Evolutionary conservation across 2,888 invertebrate genomes (phyloP).

Genomic region (Nemotelus nigrinus): DNA sequence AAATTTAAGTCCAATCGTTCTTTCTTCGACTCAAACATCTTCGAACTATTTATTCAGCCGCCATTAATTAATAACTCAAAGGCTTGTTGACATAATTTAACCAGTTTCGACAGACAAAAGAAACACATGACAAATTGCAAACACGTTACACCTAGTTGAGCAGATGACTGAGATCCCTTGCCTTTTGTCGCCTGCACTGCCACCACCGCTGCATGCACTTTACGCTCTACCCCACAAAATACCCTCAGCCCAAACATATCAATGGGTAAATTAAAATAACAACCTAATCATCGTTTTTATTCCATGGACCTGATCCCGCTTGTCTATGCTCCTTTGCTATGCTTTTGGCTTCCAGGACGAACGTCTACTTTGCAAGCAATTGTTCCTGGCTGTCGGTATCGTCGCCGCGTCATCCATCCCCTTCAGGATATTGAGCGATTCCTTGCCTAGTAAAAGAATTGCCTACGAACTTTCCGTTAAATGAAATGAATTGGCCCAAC

Average conservation of each 20-base stretch:
- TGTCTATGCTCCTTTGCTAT: slow-evolving; percentile 48
- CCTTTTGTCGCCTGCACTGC: slow-evolving; percentile 17
- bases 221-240: slow-evolving; percentile 51
- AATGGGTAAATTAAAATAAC: slow-evolving; percentile 67
- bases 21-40: not conserved
- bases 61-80: slow-evolving; percentile 61
- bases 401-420: slow-evolving; percentile 21
- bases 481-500: slow-evolving; percentile 57
- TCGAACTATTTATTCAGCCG: slow-evolving; percentile 49
- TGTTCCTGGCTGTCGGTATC: slow-evolving; percentile 16
- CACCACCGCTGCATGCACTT: slow-evolving; percentile 15
- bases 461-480: slow-evolving; percentile 53
- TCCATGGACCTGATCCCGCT: slow-evolving; percentile 48
- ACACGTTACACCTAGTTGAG: slow-evolving; percentile 66
- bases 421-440: slow-evolving; percentile 40
- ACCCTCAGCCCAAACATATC: slow-evolving; percentile 57
- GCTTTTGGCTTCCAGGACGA: slow-evolving; percentile 12
- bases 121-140: slow-evolving; percentile 56
- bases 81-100: slow-evolving; percentile 54
- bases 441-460: slow-evolving; percentile 40
- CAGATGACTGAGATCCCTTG: slow-evolving; percentile 50
- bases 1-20: not conserved
- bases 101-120: slow-evolving; percentile 49
- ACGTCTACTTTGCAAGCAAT: slow-evolving; percentile 6
- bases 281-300: slow-evolving; percentile 66